Evolutionary conservation across 2,888 invertebrate species (phyloP).

Genomic region (Hemicrepidius hirtus): DNA sequence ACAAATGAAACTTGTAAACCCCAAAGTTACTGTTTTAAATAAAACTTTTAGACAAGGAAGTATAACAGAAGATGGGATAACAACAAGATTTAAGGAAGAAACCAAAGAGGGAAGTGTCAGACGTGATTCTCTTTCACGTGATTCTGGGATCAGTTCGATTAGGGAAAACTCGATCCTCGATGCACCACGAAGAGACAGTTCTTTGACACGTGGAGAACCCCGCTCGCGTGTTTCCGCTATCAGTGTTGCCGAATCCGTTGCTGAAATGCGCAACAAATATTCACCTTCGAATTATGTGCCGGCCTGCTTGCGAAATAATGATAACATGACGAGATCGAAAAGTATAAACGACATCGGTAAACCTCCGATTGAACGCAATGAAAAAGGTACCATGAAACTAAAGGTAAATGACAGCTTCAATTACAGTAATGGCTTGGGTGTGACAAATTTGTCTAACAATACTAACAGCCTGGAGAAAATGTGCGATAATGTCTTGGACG

Average conservation of each 20-base stretch:
- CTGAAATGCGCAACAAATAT: conserved; percentile 84
- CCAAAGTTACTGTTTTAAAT: background rate
- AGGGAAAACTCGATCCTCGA: conserved; percentile 67
- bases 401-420: conserved; percentile 66
- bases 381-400: conserved; percentile 67
- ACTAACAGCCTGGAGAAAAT: conserved; percentile 69
- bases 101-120: conserved; percentile 66
- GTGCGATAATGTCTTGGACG: conserved; percentile 67
- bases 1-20: background rate
- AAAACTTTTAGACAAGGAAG: conserved; percentile 66
- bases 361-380: conserved; percentile 69
- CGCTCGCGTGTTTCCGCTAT: conserved; percentile 57
- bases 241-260: conserved; percentile 70
- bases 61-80: conserved; percentile 70
- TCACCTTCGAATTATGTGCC: conserved; percentile 85
- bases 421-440: conserved; percentile 65
- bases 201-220: conserved; percentile 57
- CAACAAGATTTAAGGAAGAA: conserved; percentile 72
- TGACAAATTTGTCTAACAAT: conserved; percentile 66
- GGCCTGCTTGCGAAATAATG: conserved; percentile 67
- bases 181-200: conserved; percentile 76
- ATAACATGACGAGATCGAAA: conserved; percentile 72
- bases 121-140: conserved; percentile 65
- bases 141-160: conserved; percentile 67
- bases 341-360: conserved; percentile 77